Conservation (phyloP, 2,888 invertebrate genomes). For the Eristalis tenax region DNA sequence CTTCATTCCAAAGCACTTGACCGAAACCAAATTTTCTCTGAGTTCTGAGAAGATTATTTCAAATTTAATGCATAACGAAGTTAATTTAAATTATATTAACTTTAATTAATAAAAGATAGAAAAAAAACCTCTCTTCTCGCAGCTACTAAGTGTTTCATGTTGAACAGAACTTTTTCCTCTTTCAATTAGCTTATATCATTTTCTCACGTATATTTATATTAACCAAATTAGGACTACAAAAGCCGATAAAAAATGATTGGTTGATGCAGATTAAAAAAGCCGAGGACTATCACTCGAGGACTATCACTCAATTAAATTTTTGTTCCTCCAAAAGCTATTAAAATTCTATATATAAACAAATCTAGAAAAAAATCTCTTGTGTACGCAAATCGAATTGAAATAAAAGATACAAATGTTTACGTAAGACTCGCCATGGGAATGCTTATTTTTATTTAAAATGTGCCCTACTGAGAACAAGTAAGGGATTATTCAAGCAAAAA, state of each 20-base stretch:
- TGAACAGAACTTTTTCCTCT: slow-evolving; percentile 40
- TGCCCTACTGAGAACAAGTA: slow-evolving; percentile 46
- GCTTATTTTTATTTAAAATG: slow-evolving; percentile 62
- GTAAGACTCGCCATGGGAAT: not conserved
- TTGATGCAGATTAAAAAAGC: slow-evolving; percentile 41
- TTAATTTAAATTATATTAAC: slow-evolving; percentile 60
- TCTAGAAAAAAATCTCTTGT: too few relatives aligned
- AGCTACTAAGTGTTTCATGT: slow-evolving; percentile 35
- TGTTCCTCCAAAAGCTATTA: too few relatives aligned
- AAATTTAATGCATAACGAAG: slow-evolving; percentile 56
- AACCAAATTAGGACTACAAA: slow-evolving; percentile 5
- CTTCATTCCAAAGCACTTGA: slow-evolving; percentile 31
- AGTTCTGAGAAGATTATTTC: slow-evolving; percentile 45
- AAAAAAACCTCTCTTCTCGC: slow-evolving; percentile 49
- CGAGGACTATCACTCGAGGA: too few relatives aligned
- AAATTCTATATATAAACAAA: too few relatives aligned
- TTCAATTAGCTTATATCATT: slow-evolving; percentile 61
- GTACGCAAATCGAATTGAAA: too few relatives aligned
- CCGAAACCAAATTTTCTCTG: slow-evolving; percentile 45
- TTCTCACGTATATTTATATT: slow-evolving; percentile 41
- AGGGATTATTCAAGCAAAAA: slow-evolving; percentile 49
- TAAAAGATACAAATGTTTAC: too few relatives aligned
- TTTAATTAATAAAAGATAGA: slow-evolving; percentile 57
- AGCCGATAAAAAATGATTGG: slow-evolving; percentile 13
- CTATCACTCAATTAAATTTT: slow-evolving; percentile 16